Evolutionary conservation across 2,888 invertebrate genomes (phyloP).

Genomic region (Drosophila anomelani): DNA sequence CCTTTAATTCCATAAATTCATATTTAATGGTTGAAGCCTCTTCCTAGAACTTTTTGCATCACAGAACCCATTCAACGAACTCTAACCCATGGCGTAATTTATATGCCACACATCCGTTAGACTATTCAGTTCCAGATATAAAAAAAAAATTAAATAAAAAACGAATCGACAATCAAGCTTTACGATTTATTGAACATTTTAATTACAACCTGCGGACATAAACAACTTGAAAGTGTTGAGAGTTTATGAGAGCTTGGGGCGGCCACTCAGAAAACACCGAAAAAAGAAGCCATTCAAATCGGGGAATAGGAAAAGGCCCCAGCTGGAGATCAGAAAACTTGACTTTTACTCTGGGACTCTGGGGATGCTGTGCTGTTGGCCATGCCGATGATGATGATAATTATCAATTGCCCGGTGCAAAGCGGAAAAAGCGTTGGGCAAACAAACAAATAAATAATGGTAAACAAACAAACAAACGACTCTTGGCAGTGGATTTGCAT

Average conservation of each 20-base stretch:
- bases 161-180: constrained; percentile 20
- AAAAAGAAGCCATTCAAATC: constrained; percentile 11
- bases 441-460: constrained; percentile 58
- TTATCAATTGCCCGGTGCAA: constrained; percentile 66
- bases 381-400: constrained; percentile 46
- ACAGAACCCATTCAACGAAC: neutral
- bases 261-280: constrained; percentile 32
- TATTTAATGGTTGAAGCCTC: neutral
- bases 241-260: constrained; percentile 29
- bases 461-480: constrained; percentile 50
- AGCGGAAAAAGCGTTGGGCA: constrained; percentile 66
- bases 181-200: constrained; percentile 71
- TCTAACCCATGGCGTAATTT: constrained; percentile 6
- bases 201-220: constrained; percentile 65
- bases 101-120: constrained; percentile 37
- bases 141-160: neutral
- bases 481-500: constrained; percentile 66
- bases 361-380: constrained; percentile 24
- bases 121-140: neutral
- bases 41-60: neutral
- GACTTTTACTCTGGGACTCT: constrained; percentile 42
- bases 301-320: constrained; percentile 25
- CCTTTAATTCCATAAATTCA: too few relatives aligned
- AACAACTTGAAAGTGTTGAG: constrained; percentile 49
- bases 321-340: constrained; percentile 32